phyloP scores from a whole-genome alignment of 2,888 invertebrate species.

The Therioaphis trifolii region DNA sequence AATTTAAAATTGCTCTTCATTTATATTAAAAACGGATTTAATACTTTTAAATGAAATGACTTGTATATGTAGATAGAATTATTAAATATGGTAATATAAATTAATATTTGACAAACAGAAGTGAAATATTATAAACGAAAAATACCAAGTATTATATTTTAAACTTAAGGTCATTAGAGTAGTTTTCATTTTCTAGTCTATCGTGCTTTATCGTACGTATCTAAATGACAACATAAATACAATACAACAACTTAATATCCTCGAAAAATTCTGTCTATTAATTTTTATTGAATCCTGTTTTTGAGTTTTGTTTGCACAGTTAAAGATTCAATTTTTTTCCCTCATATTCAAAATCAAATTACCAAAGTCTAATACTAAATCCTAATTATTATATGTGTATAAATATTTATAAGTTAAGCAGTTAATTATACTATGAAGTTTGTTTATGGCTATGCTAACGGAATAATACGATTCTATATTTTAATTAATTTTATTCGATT shows the following conservation, averaged over 20 bases:
- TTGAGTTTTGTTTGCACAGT: background rate
- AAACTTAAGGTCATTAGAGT: constrained; percentile 23
- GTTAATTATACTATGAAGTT: too few relatives aligned
- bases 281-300: constrained; percentile 5
- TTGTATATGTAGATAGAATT: background rate
- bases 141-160: constrained; percentile 30
- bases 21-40: background rate
- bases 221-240: background rate
- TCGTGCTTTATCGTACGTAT: background rate
- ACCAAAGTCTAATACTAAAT: too few relatives aligned
- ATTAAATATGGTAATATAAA: constrained; percentile 7
- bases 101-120: constrained; percentile 38
- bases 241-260: background rate
- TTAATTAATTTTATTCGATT: too few relatives aligned
- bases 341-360: background rate
- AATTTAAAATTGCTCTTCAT: background rate
- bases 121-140: constrained; percentile 19
- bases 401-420: too few relatives aligned
- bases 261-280: background rate
- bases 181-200: constrained; percentile 38
- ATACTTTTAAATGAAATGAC: background rate
- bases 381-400: background rate
- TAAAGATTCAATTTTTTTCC: background rate
- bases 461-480: too few relatives aligned
- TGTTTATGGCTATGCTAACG: too few relatives aligned